Base-by-base conservation (phyloP, 2,113 vertebrate genomes). In the Astur gentilis region DNA sequence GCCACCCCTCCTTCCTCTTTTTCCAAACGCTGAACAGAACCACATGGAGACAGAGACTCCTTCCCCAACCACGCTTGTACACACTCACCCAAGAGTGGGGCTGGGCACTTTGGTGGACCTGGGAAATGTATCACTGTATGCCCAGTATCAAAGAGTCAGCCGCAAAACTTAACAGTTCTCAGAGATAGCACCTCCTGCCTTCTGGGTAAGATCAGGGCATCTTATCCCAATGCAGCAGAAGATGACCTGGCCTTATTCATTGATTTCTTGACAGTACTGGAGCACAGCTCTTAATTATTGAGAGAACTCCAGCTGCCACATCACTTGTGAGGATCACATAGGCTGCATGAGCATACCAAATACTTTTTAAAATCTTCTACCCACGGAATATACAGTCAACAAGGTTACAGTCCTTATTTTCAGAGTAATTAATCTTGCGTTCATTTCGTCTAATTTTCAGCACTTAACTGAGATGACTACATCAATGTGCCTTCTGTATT, bases 31-130 rank as follows among this genome's bases (percentile, higher is more conserved):
- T 77, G 31, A 91, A 40, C 20, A 58, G 27, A 82, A 69, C 15
- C 4, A 0, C 1, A 0, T 7, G 13, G 20, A 84, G 55, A 29
- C 23, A 57, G 13, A 78, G 22, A n/a, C 32, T 83, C n/a, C 40
- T 82, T 50, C 52, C 34, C 13, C 10, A 11, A 61, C 20, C 31
- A 45, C 1, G 1, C 5, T 2, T 3, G 3, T 16, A 8, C 16
- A 18, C 20, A 8, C 19, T 11, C 31, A 34, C 19, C 25, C 20
- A 23, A 57, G 38, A 42, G 32, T 9, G 14, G 9, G 26, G 27
- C 40, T 45, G 29, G 29, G 44, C 9, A 40, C 29, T 27, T 36
- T n/a, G 40, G 65, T 2, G 7, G 22, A 44, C 62, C 38, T 26
- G 27, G 21, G 31, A 80, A 65, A 40, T 4, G 13, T 7, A 64